phyloP scores from a whole-genome alignment of 2,113 vertebrate species.

The Synodontis membranacea region DNA sequence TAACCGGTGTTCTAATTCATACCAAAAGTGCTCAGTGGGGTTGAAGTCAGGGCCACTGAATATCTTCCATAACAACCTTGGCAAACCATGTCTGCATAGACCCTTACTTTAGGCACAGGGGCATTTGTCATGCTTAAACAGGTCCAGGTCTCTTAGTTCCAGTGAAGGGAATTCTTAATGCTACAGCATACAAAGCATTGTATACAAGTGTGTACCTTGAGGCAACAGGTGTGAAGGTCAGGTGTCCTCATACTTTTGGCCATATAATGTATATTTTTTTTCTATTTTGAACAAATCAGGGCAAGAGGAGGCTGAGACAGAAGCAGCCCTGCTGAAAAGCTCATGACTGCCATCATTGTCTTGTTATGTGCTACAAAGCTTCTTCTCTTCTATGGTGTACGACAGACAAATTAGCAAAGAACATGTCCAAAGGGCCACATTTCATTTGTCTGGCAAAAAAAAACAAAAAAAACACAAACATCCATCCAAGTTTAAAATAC shows the following conservation, averaged over 20 bases:
- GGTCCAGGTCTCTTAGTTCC: background rate
- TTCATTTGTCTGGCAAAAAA: background rate
- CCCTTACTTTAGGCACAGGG: background rate
- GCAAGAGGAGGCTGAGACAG: background rate
- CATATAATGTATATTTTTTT: background rate
- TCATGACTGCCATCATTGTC: background rate
- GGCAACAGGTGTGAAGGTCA: background rate
- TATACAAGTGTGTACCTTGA: background rate
- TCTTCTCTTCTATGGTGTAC: background rate
- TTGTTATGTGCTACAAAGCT: background rate
- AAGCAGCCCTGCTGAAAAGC: background rate
- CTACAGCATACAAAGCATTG: background rate
- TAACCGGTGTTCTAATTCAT: background rate
- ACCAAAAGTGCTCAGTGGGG: background rate
- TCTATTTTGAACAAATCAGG: background rate
- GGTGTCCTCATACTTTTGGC: background rate
- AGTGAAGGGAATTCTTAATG: background rate
- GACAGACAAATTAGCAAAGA: background rate
- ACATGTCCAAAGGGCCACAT: background rate
- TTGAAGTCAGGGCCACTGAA: too few species aligned
- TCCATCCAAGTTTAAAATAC: background rate
- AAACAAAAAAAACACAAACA: background rate
- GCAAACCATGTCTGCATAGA: background rate
- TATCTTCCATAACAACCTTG: too few species aligned
- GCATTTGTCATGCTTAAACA: background rate